phyloP scores from a whole-genome alignment of 2,888 invertebrate species.

The Orchesellides sinensis region DNA sequence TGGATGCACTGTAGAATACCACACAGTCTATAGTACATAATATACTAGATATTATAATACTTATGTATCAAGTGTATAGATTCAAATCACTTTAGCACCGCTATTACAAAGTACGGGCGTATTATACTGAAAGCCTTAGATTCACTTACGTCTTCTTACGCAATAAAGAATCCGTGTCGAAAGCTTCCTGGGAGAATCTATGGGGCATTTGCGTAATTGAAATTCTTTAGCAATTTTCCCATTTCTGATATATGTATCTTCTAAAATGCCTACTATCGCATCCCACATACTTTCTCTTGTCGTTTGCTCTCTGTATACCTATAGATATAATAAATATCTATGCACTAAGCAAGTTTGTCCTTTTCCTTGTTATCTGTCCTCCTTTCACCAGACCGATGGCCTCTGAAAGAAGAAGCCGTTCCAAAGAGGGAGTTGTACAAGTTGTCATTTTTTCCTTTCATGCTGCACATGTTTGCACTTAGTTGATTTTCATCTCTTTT shows the following conservation, averaged over 20 bases:
- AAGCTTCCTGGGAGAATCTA: conserved; percentile 60
- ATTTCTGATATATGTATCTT: conserved; percentile 19
- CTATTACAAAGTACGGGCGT: no score
- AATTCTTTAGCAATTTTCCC: conserved; percentile 46
- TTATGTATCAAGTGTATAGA: background rate
- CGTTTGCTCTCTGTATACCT: no score
- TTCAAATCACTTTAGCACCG: background rate
- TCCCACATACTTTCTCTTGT: no score
- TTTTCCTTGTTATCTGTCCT: no score
- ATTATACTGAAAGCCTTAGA: no score
- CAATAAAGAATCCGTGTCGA: conserved; percentile 51
- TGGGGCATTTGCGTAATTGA: conserved; percentile 66
- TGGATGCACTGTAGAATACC: no score
- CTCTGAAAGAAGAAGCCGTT: background rate
- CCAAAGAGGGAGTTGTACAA: background rate
- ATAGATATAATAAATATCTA: background rate
- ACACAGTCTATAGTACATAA: no score
- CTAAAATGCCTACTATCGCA: background rate
- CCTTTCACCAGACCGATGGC: no score
- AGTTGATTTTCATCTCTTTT: background rate
- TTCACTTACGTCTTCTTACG: conserved; percentile 8
- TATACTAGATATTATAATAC: background rate
- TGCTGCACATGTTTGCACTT: background rate
- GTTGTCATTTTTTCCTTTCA: conserved; percentile 13
- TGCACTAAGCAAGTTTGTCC: no score